Conservation (phyloP, 2,797 vertebrate genomes). For the Cygnus olor region DNA sequence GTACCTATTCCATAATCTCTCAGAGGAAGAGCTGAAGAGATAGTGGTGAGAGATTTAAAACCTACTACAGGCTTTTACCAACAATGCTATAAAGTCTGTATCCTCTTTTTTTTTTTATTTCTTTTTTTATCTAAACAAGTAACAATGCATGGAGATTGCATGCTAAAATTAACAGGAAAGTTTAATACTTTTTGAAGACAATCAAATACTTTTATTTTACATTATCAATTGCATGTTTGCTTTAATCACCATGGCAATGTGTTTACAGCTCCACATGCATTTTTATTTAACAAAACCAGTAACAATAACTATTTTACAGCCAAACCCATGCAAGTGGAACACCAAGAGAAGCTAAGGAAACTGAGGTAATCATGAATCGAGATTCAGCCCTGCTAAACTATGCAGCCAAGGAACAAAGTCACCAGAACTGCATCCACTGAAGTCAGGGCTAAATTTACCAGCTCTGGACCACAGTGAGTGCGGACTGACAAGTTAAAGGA, state of each 20-base stretch:
- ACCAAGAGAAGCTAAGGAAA: background rate
- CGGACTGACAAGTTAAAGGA: background rate
- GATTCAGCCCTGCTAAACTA: background rate
- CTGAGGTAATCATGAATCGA: conserved; percentile 1
- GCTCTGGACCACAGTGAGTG: background rate
- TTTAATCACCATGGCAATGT: background rate
- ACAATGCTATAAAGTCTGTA: background rate
- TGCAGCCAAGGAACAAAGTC: background rate
- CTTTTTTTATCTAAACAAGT: background rate
- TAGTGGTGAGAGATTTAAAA: background rate
- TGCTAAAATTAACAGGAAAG: background rate
- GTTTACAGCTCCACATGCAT: background rate
- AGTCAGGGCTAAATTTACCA: background rate
- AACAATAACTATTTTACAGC: background rate
- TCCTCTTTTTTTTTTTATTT: background rate
- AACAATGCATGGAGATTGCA: background rate
- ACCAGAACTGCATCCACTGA: background rate
- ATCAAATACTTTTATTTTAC: background rate
- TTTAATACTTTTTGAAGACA: background rate
- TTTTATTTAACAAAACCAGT: background rate
- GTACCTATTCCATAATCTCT: background rate
- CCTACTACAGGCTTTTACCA: background rate
- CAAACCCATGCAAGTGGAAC: background rate
- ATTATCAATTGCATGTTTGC: background rate
- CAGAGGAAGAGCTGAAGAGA: background rate